Evolutionary conservation across 2,888 invertebrate species (phyloP), one percentile per base, ranked within the genome.

Genomic region (Drosophila borborema): DNA sequence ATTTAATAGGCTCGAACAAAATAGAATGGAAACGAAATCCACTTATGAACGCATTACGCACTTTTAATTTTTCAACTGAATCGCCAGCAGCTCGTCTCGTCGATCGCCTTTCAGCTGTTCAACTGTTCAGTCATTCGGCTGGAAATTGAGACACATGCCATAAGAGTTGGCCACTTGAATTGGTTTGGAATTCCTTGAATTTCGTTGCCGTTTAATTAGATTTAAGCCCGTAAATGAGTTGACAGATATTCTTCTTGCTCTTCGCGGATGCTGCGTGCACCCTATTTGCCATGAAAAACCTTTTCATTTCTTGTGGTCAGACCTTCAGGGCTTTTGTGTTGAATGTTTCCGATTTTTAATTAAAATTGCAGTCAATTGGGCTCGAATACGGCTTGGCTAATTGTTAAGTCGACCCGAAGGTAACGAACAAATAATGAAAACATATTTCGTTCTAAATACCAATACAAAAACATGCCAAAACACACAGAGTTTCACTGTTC

Each of bases 141-240:
- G 41, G 14, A 36, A 46, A 63, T 18, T 28, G 31, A 61, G 36
- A 31, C 12, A 28, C n/a, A 38, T 48, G 23, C 16, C 34, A 55
- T 8, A 54, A 51, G 59, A 59, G 16, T 68, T 56, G 55, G 63
- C 56, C 40, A 9, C 20, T 73, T 69, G 77, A 68, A 62, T 72
- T 64, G 70, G 56, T 55, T 61, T 20, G 40, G 61, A 69, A 70
- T 73, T 89, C 81, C 84, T 89, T 85, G 89, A 81, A 72, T 63
- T 72, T 63, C 51, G 51, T 53, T 43, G 62, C 53, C 43, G 54
- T 55, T 70, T 80, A 79, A 83, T 81, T 77, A 79, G 72, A 74
- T 60, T 81, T 66, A 49, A 62, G 36, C 61, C 81, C 72, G 64
- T 36, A 84, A 89, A 89, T 84, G 87, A 84, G 79, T 89, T 89